These are phyloP conservation scores for Acanthisitta chloris DNA, from an alignment of 2,113 vertebrate species.

Conservation along the genomic window DNA sequence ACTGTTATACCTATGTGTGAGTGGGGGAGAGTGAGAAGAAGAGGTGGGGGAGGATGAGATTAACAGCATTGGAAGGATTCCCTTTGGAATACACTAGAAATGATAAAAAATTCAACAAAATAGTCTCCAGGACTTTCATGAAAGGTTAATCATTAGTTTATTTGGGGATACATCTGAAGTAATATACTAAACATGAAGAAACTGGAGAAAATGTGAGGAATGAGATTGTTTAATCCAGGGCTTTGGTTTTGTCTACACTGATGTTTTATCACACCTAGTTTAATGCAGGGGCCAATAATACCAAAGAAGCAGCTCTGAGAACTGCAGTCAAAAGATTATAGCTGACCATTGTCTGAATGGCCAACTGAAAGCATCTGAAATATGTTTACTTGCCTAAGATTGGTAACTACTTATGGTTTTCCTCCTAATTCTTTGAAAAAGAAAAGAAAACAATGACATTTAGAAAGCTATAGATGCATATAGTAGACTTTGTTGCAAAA, in stretches of 20 bases:
- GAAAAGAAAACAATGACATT: background rate
- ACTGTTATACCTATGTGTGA: background rate
- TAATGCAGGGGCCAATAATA: background rate
- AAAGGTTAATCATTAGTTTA: background rate
- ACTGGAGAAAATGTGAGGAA: background rate
- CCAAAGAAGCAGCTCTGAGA: background rate
- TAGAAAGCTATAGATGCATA: background rate
- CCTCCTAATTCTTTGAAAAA: background rate
- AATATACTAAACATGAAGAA: background rate
- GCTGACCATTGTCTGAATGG: background rate
- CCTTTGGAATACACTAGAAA: background rate
- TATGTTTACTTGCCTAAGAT: background rate
- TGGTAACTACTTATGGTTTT: background rate
- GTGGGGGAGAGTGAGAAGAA: background rate
- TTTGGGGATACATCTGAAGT: background rate
- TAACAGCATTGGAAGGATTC: background rate
- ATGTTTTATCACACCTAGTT: background rate
- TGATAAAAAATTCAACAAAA: background rate
- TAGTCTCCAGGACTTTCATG: background rate
- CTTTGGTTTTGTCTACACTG: background rate
- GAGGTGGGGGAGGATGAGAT: background rate
- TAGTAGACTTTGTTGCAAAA: background rate
- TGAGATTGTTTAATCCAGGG: background rate
- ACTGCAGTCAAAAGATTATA: background rate
- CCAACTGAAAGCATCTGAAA: background rate